Percentiles rank a stretch among this genome's conserved stretches.
These are phyloP conservation scores for Mesorhabditis sp. DNA, from an alignment of 2,888 invertebrate genomes.

Conservation along the genomic window DNA sequence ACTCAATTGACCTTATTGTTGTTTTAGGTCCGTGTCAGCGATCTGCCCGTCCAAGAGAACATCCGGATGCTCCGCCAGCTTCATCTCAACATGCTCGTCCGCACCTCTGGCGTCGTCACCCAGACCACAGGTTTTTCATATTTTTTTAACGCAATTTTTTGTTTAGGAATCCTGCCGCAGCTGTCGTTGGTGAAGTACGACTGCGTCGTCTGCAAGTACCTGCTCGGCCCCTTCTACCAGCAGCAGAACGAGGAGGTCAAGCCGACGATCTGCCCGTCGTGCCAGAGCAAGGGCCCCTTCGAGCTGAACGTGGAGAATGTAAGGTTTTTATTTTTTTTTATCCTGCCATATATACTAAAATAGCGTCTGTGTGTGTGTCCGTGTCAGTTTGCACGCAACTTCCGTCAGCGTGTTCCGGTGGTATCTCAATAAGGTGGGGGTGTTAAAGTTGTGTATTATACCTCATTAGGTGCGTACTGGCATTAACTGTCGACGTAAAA, in stretches of 20 bases:
- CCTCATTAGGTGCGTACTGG: too few species aligned
- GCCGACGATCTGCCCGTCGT: slow-evolving; percentile 94
- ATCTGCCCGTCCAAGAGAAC: slow-evolving; percentile 91
- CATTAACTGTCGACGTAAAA: too few species aligned
- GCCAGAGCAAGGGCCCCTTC: slow-evolving; percentile 92
- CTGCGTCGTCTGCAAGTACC: slow-evolving; percentile 88
- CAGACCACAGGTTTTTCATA: slow-evolving; percentile 72
- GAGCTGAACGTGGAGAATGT: slow-evolving; percentile 89
- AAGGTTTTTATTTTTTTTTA: slow-evolving; percentile 6
- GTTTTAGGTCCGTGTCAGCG: slow-evolving; percentile 81
- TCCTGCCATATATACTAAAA: too few species aligned
- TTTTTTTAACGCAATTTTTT: not conserved
- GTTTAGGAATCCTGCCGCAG: slow-evolving; percentile 79
- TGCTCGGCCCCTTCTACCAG: slow-evolving; percentile 93
- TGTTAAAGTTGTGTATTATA: too few species aligned
- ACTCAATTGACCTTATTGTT: too few species aligned
- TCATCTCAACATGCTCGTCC: slow-evolving; percentile 84
- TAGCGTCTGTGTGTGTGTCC: too few species aligned
- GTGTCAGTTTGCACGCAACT: too few species aligned
- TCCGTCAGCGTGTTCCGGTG: too few species aligned
- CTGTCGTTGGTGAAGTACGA: slow-evolving; percentile 92
- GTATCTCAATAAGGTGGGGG: too few species aligned
- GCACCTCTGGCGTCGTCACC: slow-evolving; percentile 89
- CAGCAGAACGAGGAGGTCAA: slow-evolving; percentile 75
- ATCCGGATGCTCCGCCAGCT: slow-evolving; percentile 78